Conservation (phyloP, 2,113 vertebrate genomes). For the Saiga tatarica region DNA sequence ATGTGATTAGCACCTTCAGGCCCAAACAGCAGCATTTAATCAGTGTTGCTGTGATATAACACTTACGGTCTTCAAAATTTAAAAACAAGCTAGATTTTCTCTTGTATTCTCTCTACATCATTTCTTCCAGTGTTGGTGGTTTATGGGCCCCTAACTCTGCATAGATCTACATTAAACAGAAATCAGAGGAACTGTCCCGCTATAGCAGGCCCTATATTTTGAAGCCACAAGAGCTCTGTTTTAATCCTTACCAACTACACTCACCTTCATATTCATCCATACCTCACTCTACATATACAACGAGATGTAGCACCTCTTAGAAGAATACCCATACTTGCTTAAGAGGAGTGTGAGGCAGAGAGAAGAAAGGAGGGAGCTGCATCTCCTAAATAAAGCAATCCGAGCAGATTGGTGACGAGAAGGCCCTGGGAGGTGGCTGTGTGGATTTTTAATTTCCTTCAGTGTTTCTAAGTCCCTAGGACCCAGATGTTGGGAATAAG, state of each 20-base stretch:
- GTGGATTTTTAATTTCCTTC: background rate
- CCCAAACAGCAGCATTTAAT: background rate
- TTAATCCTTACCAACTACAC: background rate
- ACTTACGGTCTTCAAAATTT: background rate
- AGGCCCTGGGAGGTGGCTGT: background rate
- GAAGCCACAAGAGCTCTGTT: background rate
- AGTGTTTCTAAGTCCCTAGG: background rate
- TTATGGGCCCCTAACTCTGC: background rate
- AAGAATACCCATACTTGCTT: background rate
- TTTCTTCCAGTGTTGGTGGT: background rate
- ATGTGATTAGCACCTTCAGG: background rate
- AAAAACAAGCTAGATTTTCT: background rate
- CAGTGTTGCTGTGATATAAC: background rate
- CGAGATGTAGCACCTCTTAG: background rate
- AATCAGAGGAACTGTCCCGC: background rate
- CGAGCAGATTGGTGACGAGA: background rate
- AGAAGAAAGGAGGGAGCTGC: background rate
- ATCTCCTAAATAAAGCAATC: background rate
- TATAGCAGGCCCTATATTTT: background rate
- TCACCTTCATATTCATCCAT: background rate
- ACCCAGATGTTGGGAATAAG: background rate
- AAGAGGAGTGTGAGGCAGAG: background rate
- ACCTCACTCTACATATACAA: background rate
- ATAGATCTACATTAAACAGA: background rate
- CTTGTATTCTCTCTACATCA: background rate